phyloP scores from a whole-genome alignment of 2,113 vertebrate genomes.

The Rutilus rutilus region DNA sequence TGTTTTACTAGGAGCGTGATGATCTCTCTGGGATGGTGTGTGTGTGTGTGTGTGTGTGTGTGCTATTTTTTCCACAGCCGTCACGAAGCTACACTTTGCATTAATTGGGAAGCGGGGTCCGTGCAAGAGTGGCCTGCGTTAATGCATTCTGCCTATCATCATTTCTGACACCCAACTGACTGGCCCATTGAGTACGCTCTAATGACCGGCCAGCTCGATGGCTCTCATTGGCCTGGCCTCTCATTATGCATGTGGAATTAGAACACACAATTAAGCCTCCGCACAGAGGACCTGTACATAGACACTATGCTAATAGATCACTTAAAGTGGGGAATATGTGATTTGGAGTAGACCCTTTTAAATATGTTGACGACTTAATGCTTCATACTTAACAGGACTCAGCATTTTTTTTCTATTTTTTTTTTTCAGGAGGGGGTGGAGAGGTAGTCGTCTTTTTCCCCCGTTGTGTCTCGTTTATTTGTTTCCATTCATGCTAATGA shows the following conservation, averaged over 20 bases:
- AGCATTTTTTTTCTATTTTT: slow-evolving; percentile 45
- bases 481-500: slow-evolving; percentile 68
- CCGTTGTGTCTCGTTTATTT: slow-evolving; percentile 65
- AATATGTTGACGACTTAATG: slow-evolving; percentile 65
- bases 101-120: slow-evolving; percentile 57
- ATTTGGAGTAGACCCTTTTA: slow-evolving; percentile 69
- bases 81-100: slow-evolving; percentile 54
- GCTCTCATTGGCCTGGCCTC: slow-evolving; percentile 62
- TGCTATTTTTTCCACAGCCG: slow-evolving; percentile 27
- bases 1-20: slow-evolving; percentile 20
- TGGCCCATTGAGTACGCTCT: slow-evolving; percentile 59
- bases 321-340: slow-evolving; percentile 67
- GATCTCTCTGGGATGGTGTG: slow-evolving; percentile 21
- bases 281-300: slow-evolving; percentile 63
- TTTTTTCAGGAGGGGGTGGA: slow-evolving; percentile 73
- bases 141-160: slow-evolving; percentile 64
- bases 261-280: slow-evolving; percentile 64
- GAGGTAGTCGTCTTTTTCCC: slow-evolving; percentile 77
- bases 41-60: background rate
- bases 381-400: slow-evolving; percentile 64
- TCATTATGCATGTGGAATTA: slow-evolving; percentile 66
- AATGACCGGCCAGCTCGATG: slow-evolving; percentile 54
- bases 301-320: slow-evolving; percentile 68
- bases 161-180: slow-evolving; percentile 64
- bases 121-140: slow-evolving; percentile 48